Conservation (phyloP, 2,888 invertebrate genomes). For the Rotaria sp. region DNA sequence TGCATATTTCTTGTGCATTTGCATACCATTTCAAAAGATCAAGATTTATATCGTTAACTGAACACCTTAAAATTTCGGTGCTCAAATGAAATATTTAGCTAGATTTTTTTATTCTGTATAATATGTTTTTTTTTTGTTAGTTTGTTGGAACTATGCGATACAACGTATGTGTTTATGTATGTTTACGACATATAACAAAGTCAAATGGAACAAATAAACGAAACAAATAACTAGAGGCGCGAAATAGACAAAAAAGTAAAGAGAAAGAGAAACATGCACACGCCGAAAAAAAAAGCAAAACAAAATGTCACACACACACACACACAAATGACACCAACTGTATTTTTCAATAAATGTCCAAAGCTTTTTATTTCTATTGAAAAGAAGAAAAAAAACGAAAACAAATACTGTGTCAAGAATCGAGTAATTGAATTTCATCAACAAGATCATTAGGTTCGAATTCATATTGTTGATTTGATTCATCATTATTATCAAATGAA, state of each 20-base stretch:
- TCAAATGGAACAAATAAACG: conserved; percentile 24
- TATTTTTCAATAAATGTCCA: conserved; percentile 13
- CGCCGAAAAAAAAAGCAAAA: background rate
- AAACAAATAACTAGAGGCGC: conserved; percentile 21
- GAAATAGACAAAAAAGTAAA: conserved; percentile 9
- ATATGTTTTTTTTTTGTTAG: background rate
- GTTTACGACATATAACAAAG: conserved; percentile 12
- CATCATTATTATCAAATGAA: background rate
- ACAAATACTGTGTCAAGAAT: conserved; percentile 19
- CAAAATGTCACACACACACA: background rate
- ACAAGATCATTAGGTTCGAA: background rate
- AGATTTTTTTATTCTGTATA: conserved; percentile 22
- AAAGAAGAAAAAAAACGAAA: background rate
- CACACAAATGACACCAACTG: conserved; percentile 11
- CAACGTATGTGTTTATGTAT: conserved; percentile 1
- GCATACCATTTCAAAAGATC: background rate
- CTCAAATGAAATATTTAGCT: conserved; percentile 9
- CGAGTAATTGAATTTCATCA: conserved; percentile 2
- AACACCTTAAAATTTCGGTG: background rate
- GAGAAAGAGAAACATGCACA: conserved; percentile 8
- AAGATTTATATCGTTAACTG: background rate
- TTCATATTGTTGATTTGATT: conserved; percentile 1
- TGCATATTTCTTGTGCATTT: no score
- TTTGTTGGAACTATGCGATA: background rate
- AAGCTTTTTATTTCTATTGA: background rate